A percentile compares a stretch with the other conserved stretches of the same genome.
These are phyloP conservation scores for Lingula anatina DNA, from an alignment of 2,888 invertebrate species.

Conservation along the genomic window DNA sequence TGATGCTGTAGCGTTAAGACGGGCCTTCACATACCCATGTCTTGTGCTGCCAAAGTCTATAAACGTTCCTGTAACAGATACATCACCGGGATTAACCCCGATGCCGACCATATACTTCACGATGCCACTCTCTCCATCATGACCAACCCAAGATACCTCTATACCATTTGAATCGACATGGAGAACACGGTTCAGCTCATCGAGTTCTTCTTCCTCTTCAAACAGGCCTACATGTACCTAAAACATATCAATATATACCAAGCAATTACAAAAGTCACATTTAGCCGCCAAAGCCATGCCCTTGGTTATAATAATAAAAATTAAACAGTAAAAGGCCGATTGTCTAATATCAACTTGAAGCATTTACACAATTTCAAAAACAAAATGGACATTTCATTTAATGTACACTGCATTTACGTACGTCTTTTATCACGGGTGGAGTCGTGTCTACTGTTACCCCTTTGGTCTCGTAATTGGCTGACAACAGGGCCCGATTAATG, in stretches of 20 bases:
- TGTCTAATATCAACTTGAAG: no score
- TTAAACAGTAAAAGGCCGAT: no score
- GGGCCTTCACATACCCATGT: conserved; percentile 6
- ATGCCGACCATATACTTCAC: conserved; percentile 14
- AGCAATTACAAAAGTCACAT: no score
- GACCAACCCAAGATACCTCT: conserved; percentile 16
- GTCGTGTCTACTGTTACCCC: conserved; percentile 26
- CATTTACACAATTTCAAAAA: no score
- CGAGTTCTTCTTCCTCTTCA: conserved; percentile 21
- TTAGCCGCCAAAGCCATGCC: no score
- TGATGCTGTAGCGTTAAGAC: conserved; percentile 8
- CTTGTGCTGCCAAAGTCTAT: conserved; percentile 7
- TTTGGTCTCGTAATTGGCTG: conserved; percentile 19
- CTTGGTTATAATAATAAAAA: no score
- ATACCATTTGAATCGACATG: conserved; percentile 20
- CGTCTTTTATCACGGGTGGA: conserved; percentile 14
- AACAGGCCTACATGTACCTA: conserved; percentile 17
- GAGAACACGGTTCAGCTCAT: conserved; percentile 15
- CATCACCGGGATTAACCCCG: conserved; percentile 10
- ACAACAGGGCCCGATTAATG: conserved; percentile 18
- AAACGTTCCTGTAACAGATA: conserved; percentile 2
- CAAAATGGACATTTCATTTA: no score
- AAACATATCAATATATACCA: not conserved
- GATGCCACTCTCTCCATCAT: conserved; percentile 25
- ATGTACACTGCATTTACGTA: not conserved